Conservation (phyloP, 2,888 invertebrate species). For the Tetropium fuscum region DNA sequence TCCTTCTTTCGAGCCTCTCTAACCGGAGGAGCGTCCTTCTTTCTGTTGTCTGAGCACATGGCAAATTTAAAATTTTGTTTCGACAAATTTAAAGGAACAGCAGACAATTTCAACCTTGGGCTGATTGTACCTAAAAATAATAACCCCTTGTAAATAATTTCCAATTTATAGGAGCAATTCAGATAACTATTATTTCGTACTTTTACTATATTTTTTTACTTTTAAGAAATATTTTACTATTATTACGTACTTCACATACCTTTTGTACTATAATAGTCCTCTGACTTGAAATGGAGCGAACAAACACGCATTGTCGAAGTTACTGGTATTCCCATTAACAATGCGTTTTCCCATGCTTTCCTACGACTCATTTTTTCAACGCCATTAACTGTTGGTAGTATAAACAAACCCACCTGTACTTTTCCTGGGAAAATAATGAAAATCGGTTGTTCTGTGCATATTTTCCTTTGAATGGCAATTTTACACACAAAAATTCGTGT, state of each 20-base stretch:
- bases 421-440: background rate
- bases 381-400: background rate
- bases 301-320: background rate
- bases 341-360: background rate
- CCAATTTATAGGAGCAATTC: too few species aligned
- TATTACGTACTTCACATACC: too few species aligned
- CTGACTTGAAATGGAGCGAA: background rate
- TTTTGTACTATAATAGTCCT: conserved; percentile 1
- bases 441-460: background rate
- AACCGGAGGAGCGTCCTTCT: background rate
- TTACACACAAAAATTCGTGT: background rate
- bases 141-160: background rate
- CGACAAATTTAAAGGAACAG: background rate
- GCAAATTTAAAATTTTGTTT: too few species aligned
- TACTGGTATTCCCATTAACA: background rate
- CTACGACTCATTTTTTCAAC: background rate
- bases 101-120: background rate
- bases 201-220: background rate
- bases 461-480: background rate
- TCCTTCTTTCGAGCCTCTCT: background rate
- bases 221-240: background rate
- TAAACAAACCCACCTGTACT: conserved; percentile 1
- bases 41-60: background rate
- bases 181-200: too few species aligned
- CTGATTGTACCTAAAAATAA: background rate